Conservation (phyloP, 2,888 invertebrate genomes). For the Smittia sp. region DNA sequence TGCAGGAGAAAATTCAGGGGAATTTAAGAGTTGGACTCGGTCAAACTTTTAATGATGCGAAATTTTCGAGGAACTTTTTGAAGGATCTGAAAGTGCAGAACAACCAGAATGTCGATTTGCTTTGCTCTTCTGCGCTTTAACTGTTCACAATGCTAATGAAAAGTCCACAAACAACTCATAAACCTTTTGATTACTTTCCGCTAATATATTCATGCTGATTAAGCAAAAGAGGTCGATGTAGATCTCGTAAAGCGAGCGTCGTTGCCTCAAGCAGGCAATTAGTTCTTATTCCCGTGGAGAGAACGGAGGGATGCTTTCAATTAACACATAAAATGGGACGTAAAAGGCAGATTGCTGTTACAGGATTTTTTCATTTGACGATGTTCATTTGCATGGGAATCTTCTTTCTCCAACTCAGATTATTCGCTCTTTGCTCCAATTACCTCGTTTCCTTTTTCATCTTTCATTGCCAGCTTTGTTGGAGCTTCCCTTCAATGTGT, state of each 20-base stretch:
- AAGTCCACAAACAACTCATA: not conserved
- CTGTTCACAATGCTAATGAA: not conserved
- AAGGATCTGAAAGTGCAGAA: no score
- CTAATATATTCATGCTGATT: conserved; percentile 9
- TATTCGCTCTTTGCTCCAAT: no score
- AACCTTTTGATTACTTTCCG: not conserved
- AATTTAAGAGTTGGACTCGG: no score
- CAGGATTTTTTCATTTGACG: not conserved
- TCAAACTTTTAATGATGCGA: no score
- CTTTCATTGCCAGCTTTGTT: no score
- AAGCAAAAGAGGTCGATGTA: not conserved
- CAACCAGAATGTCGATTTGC: no score
- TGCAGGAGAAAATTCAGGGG: not conserved
- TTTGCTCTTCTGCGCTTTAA: no score
- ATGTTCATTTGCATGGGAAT: conserved; percentile 10
- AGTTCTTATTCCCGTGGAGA: not conserved
- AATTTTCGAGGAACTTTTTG: no score
- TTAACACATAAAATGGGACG: conserved; percentile 15
- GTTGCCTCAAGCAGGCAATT: not conserved
- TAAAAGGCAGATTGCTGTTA: conserved; percentile 3
- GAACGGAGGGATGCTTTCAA: not conserved
- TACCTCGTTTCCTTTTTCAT: no score
- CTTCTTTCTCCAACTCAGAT: not conserved
- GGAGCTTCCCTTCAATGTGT: no score
- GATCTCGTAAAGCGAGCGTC: not conserved